Conservation (phyloP, 2,888 invertebrate species). For the Heliconius cydno region DNA sequence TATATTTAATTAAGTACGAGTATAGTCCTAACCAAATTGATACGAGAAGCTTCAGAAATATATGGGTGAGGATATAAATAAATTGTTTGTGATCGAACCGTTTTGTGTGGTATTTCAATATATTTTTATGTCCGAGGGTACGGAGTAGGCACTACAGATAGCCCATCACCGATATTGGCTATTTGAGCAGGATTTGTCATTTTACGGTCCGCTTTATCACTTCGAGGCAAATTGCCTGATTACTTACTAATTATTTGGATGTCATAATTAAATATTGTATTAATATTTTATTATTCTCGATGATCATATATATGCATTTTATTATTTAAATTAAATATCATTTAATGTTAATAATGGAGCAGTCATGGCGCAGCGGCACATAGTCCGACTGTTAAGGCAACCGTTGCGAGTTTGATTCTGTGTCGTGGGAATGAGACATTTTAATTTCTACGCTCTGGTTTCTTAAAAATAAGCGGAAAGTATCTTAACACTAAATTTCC, state of each 20-base stretch:
- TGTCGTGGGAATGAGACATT: too few relatives aligned
- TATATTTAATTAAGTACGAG: too few relatives aligned
- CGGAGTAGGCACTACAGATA: conserved; percentile 33
- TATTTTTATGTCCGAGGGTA: conserved; percentile 38
- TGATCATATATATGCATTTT: neutral
- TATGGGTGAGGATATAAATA: conserved; percentile 34
- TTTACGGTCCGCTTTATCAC: conserved; percentile 39
- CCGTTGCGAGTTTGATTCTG: too few relatives aligned
- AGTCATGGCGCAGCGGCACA: too few relatives aligned
- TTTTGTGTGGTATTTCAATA: conserved; percentile 37
- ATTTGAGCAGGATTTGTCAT: conserved; percentile 39
- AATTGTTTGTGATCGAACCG: conserved; percentile 41
- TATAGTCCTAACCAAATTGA: neutral
- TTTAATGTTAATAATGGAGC: too few relatives aligned
- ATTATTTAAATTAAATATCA: too few relatives aligned
- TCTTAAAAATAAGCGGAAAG: too few relatives aligned
- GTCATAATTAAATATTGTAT: conserved; percentile 14
- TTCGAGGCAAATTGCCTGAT: conserved; percentile 33
- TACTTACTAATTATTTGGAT: conserved; percentile 27
- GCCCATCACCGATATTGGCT: conserved; percentile 36
- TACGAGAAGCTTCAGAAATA: conserved; percentile 33
- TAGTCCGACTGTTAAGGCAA: too few relatives aligned
- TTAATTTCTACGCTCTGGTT: too few relatives aligned
- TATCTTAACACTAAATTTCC: too few relatives aligned
- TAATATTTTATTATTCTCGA: neutral